Evolutionary conservation across 2,888 invertebrate genomes (phyloP), one percentile per base, ranked within the genome.

Genomic region (Argynnis bischoffii): DNA sequence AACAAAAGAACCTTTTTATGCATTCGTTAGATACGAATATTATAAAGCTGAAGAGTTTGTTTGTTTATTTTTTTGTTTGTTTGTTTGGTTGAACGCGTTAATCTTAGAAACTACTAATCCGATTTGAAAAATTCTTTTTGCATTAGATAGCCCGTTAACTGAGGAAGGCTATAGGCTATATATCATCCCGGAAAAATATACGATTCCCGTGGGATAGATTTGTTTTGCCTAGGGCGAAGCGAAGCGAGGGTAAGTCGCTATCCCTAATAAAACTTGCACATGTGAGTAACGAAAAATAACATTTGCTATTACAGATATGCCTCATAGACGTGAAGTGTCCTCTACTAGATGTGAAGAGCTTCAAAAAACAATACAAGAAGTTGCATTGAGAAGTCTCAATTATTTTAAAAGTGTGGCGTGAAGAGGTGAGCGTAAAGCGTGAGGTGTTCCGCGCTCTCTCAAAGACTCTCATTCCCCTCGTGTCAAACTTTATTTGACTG

Each of bases 401-500:
- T 59, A 57, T 65, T 46, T 26, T 31, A 26, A 47, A 16, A 59
- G 59, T 11, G 47, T 8, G 15, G 46, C 21, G 16, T 18, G n/a
- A 31, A 54, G 55, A 21, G 41, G 18, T 14, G 14, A 13, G 53
- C 63, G 46, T 26, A 35, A 56, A 15, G 57, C 18, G 48, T 41
- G 57, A 57, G 57, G 46, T 46, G 57, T 64, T 50, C 8, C 64
- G 16, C 54, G 41, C n/a, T 54, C 59, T 26, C 57, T 53, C 41
- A n/a, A 59, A 48, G 26, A 31, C 60, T 48, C 60, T 55, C 35
- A 55, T 15, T 60, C 55, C 60, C 55, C 66, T 66, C 60, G 21
- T 31, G 21, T 55, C 60, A 61, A 66, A 60, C 66, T 66, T 61
- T 66, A 61, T 66, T 66, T 55, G 66, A 61, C 60, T 41, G 55